These are phyloP conservation scores for Harpalus rufipes DNA, from an alignment of 2,888 invertebrate genomes.

Conservation along the genomic window DNA sequence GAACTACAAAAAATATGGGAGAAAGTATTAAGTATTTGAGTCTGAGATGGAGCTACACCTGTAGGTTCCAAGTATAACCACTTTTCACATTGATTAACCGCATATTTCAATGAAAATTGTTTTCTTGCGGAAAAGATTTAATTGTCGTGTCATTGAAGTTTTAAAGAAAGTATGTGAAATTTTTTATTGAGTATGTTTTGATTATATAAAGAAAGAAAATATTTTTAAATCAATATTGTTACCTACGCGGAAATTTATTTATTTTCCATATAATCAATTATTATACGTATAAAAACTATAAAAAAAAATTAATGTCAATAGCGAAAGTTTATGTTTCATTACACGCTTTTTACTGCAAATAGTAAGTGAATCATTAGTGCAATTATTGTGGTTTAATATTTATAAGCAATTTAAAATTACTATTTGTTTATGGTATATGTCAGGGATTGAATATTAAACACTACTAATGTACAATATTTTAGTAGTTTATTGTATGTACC, in stretches of 20 bases:
- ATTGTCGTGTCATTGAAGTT: neutral
- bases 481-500: constrained; percentile 33
- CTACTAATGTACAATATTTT: too few species aligned
- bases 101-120: constrained; percentile 16
- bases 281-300: neutral
- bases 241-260: constrained; percentile 12
- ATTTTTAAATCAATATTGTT: constrained; percentile 8
- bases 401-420: neutral
- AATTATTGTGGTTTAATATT: neutral
- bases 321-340: neutral
- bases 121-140: neutral
- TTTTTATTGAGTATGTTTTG: neutral
- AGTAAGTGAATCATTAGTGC: neutral
- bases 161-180: neutral
- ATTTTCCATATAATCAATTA: neutral
- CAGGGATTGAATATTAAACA: too few species aligned
- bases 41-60: neutral
- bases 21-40: constrained; percentile 41
- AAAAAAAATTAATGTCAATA: neutral
- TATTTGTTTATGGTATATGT: too few species aligned
- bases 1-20: constrained; percentile 24
- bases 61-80: neutral
- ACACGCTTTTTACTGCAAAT: neutral
- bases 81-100: constrained; percentile 16
- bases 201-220: neutral